Evolutionary conservation across 2,797 vertebrate species (phyloP).

Genomic region (Danio choprae): DNA sequence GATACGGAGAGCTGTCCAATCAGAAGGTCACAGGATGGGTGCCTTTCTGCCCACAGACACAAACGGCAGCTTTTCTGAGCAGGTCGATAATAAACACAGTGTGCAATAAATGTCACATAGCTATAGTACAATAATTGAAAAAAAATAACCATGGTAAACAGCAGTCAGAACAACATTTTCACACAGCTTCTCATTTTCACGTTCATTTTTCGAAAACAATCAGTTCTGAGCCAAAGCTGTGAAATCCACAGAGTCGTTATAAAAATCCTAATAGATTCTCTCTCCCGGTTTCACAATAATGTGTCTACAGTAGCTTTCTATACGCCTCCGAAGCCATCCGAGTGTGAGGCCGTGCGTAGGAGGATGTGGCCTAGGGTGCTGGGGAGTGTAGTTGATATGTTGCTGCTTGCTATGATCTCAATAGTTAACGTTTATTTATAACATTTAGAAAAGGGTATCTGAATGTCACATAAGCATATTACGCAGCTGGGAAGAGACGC

Average conservation of each 20-base stretch:
- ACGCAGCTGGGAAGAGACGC: neutral
- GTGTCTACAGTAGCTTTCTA: conserved; percentile 63
- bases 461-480: conserved; percentile 40
- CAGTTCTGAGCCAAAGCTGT: conserved; percentile 37
- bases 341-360: conserved; percentile 24
- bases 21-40: conserved; percentile 57
- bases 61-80: conserved; percentile 47
- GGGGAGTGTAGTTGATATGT: conserved; percentile 22
- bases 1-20: conserved; percentile 49
- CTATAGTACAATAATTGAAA: conserved; percentile 28
- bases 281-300: conserved; percentile 59
- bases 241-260: conserved; percentile 34
- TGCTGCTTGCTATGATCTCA: conserved; percentile 25
- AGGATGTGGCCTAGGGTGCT: neutral
- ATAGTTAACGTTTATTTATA: conserved; percentile 47
- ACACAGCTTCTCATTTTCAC: conserved; percentile 2
- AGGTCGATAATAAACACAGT: conserved; percentile 51
- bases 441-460: conserved; percentile 37
- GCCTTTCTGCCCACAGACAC: conserved; percentile 51
- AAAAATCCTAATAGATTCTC: neutral
- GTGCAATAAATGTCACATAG: conserved; percentile 29
- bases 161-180: conserved; percentile 13
- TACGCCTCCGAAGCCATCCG: conserved; percentile 41
- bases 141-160: conserved; percentile 14
- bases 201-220: conserved; percentile 26